Evolutionary conservation across 2,888 invertebrate genomes (phyloP).

Genomic region (Cheilosia variabilis): DNA sequence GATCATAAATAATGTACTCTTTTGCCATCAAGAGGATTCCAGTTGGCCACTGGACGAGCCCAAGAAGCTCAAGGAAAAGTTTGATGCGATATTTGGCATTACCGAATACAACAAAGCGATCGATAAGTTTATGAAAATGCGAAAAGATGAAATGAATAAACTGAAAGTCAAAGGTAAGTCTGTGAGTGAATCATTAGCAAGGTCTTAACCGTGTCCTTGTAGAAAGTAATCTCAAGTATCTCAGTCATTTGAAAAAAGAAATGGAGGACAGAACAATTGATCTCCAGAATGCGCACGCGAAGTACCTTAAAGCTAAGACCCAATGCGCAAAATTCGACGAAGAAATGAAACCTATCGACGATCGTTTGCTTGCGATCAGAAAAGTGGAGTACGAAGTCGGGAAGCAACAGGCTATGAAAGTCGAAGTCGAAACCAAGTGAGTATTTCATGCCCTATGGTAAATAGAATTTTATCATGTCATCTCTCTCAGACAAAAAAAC

Average conservation of each 20-base stretch:
- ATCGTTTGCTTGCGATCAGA: conserved; percentile 85
- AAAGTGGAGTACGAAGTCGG: conserved; percentile 85
- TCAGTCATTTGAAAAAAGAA: conserved; percentile 86
- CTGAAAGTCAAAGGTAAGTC: conserved; percentile 85
- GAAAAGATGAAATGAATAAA: conserved; percentile 86
- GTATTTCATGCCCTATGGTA: neutral
- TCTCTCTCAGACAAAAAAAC: conserved; percentile 85
- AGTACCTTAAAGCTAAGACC: conserved; percentile 86
- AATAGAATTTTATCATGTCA: neutral
- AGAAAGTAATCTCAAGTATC: conserved; percentile 85
- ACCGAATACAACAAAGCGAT: conserved; percentile 95
- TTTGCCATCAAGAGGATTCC: conserved; percentile 99
- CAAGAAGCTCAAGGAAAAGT: conserved; percentile 95
- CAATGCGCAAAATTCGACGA: conserved; percentile 86
- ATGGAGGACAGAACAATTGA: conserved; percentile 86
- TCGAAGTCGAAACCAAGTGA: conserved; percentile 86
- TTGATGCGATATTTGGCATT: conserved; percentile 99
- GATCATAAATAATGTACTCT: conserved; percentile 97
- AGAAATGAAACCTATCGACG: conserved; percentile 85
- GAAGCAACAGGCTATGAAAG: conserved; percentile 85
- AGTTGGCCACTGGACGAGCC: conserved; percentile 98
- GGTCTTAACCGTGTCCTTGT: conserved; percentile 54
- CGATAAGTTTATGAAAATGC: conserved; percentile 88
- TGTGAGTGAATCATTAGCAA: conserved; percentile 57
- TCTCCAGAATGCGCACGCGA: conserved; percentile 86